Conservation (phyloP, 2,888 invertebrate species). For the Cenopis cana region DNA sequence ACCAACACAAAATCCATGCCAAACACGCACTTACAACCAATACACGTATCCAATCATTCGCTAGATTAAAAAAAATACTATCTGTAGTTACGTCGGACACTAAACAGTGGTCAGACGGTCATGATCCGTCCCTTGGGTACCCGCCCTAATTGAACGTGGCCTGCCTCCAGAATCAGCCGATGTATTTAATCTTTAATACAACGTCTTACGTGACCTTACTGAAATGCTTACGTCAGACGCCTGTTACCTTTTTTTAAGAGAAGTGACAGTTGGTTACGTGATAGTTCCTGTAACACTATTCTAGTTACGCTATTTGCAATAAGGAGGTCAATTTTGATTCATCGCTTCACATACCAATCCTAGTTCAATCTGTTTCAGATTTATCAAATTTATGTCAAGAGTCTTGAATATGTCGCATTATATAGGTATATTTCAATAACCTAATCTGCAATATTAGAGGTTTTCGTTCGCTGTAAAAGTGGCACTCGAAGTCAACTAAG, state of each 20-base stretch:
- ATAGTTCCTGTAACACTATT: constrained; percentile 18
- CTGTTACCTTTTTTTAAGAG: constrained; percentile 34
- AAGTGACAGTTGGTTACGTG: constrained; percentile 39
- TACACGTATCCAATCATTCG: constrained; percentile 24
- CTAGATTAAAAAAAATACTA: constrained; percentile 42
- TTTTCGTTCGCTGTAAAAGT: no score
- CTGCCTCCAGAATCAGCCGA: constrained; percentile 69
- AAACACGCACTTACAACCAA: not conserved
- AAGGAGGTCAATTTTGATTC: no score
- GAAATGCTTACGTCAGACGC: constrained; percentile 33
- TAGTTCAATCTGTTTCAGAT: no score
- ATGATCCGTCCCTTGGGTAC: constrained; percentile 68
- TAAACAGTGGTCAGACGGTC: constrained; percentile 52
- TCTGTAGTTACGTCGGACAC: constrained; percentile 31
- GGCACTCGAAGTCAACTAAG: no score
- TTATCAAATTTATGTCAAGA: no score
- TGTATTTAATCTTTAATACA: constrained; percentile 73
- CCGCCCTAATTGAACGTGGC: constrained; percentile 78
- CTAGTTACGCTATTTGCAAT: no score
- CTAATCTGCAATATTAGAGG: no score
- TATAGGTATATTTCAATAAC: no score
- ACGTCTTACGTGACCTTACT: constrained; percentile 46
- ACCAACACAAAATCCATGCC: not conserved
- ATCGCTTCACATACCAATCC: no score
- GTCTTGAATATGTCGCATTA: no score